A percentile compares a stretch with the other conserved stretches of the same genome.
Evolutionary conservation across 2,888 invertebrate genomes (phyloP).

Genomic region (Cordylochernes scorpioides): DNA sequence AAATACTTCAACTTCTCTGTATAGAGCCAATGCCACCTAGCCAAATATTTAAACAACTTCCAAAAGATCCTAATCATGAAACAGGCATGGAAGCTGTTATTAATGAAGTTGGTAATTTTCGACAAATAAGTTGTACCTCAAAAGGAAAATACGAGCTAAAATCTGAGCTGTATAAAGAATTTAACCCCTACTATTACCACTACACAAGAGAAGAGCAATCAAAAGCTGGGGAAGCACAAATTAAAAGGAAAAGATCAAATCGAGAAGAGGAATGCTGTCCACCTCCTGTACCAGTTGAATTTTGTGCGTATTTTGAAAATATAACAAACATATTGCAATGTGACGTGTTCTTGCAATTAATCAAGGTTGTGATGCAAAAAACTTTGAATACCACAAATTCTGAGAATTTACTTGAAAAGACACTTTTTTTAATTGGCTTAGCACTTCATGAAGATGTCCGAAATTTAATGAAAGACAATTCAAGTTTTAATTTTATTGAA

Average conservation of each 20-base stretch:
- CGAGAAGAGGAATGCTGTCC: conserved; percentile 56
- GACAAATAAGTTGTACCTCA: conserved; percentile 34
- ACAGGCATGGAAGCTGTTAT: conserved; percentile 63
- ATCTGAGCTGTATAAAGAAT: conserved; percentile 48
- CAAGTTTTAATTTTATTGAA: conserved; percentile 31
- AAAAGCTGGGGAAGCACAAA: conserved; percentile 66
- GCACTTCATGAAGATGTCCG: conserved; percentile 61
- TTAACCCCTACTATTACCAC: conserved; percentile 93
- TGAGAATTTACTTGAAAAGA: conserved; percentile 70
- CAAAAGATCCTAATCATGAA: conserved; percentile 33
- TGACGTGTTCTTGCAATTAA: conserved; percentile 47
- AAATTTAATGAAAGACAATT: conserved; percentile 11
- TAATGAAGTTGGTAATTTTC: conserved; percentile 59
- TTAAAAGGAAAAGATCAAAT: conserved; percentile 48
- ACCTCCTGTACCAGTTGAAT: conserved; percentile 39
- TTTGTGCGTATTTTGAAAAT: conserved; percentile 35
- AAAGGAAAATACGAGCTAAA: conserved; percentile 75
- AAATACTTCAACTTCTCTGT: conserved; percentile 83
- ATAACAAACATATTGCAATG: conserved; percentile 59
- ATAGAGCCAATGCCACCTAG: conserved; percentile 84
- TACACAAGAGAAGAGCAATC: conserved; percentile 75
- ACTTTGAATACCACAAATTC: conserved; percentile 32
- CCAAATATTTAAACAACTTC: conserved; percentile 59
- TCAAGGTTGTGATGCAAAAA: too few species aligned
- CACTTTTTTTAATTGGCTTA: conserved; percentile 67